Percentiles rank a stretch among this genome's conserved stretches.
Conservation (phyloP, 2,888 invertebrate genomes). For the Hyles lineata region DNA sequence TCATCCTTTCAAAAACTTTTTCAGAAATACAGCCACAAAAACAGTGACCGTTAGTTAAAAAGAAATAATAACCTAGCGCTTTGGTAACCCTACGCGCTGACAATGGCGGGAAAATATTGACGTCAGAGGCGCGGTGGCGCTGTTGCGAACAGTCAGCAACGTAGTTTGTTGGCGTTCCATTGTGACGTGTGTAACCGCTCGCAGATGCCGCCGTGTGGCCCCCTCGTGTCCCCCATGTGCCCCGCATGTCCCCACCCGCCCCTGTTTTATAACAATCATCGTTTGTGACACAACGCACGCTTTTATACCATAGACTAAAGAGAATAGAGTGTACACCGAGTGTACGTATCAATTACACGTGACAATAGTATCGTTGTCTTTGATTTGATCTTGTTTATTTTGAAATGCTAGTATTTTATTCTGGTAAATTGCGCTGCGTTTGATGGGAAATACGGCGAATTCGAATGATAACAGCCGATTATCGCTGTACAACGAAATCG, state of each 20-base stretch:
- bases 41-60: background rate
- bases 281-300: constrained; percentile 23
- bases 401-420: background rate
- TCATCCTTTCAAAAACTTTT: no score
- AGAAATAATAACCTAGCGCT: background rate
- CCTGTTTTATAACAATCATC: constrained; percentile 16
- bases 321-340: no score
- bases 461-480: no score
- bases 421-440: background rate
- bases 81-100: constrained; percentile 56
- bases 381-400: constrained; percentile 14
- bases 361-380: background rate
- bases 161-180: constrained; percentile 27
- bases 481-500: no score
- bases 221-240: background rate
- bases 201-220: constrained; percentile 20
- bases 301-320: background rate
- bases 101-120: constrained; percentile 67
- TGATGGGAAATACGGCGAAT: background rate
- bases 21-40: no score
- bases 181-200: constrained; percentile 22
- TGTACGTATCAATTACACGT: constrained; percentile 10
- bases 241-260: constrained; percentile 5
- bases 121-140: constrained; percentile 50
- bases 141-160: constrained; percentile 36